Evolutionary conservation across 2,113 vertebrate genomes (phyloP).

Genomic region (Ancistrus triradiatus): DNA sequence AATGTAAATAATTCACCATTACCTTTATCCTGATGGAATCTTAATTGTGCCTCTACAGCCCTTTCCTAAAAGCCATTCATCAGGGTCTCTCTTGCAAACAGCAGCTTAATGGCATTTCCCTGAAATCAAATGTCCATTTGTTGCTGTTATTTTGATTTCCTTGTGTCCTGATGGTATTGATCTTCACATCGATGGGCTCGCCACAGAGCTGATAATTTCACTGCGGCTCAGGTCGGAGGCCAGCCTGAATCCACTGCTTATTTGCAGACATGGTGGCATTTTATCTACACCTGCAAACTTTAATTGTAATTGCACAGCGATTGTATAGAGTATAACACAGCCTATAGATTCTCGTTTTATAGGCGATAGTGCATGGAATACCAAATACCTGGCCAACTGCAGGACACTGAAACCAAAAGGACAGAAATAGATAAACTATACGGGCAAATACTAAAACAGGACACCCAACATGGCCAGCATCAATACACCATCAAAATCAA

Average conservation of each 20-base stretch:
- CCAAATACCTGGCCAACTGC: too few species aligned
- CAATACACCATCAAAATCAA: too few species aligned
- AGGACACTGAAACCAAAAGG: too few species aligned
- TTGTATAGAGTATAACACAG: too few species aligned
- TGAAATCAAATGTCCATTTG: slow-evolving; percentile 36
- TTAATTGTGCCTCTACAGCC: slow-evolving; percentile 71
- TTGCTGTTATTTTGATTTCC: slow-evolving; percentile 25
- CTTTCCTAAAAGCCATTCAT: slow-evolving; percentile 60
- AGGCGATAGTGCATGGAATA: too few species aligned
- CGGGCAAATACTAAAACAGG: too few species aligned
- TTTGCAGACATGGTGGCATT: neutral
- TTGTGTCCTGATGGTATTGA: slow-evolving; percentile 24
- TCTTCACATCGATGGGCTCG: neutral
- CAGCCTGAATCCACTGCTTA: neutral
- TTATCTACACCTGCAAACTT: slow-evolving; percentile 2
- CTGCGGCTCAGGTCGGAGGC: neutral
- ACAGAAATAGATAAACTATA: too few species aligned
- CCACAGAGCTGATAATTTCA: slow-evolving; percentile 5
- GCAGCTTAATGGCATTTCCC: slow-evolving; percentile 33
- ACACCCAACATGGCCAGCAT: too few species aligned
- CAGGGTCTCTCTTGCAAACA: slow-evolving; percentile 53
- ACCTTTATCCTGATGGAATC: slow-evolving; percentile 78
- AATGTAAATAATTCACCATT: slow-evolving; percentile 77
- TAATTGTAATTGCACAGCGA: too few species aligned
- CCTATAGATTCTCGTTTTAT: too few species aligned